Percentiles rank a stretch among this genome's conserved stretches.
These are phyloP conservation scores for Micromussa lordhowensis DNA, from an alignment of 92 coral and sea anemone species.

Conservation along the genomic window DNA sequence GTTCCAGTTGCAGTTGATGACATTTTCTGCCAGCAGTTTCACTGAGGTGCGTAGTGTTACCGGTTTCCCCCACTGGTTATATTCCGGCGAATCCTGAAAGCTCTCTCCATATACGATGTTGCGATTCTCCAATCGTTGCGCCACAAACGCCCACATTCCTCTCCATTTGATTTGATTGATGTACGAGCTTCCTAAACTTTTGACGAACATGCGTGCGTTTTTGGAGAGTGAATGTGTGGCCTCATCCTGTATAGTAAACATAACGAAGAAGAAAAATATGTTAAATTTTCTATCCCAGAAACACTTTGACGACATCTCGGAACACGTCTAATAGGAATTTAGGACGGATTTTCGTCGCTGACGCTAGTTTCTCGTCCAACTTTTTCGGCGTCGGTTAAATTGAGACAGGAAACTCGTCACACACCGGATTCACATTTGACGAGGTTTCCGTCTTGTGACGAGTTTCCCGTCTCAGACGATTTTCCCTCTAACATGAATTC, in stretches of 20 bases:
- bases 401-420: no score
- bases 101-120: conserved; percentile 68
- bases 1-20: conserved; percentile 63
- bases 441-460: no score
- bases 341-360: no score
- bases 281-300: no score
- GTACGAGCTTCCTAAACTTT: conserved; percentile 70
- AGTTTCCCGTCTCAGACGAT: no score
- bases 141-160: conserved; percentile 85
- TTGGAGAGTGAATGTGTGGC: conserved; percentile 61
- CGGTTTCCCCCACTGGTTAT: conserved; percentile 63
- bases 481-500: no score
- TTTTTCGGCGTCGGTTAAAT: no score
- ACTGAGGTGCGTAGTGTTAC: conserved; percentile 62
- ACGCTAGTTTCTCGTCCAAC: no score
- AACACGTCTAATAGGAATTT: no score
- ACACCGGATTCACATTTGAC: no score
- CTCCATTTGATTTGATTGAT: conserved; percentile 70
- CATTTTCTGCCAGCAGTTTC: conserved; percentile 35
- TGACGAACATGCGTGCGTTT: conserved; percentile 62
- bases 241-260: conserved; percentile 61
- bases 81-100: conserved; percentile 3
- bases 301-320: no score
- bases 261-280: neutral
- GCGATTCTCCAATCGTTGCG: conserved; percentile 54